Evolutionary conservation across 2,888 invertebrate species (phyloP).

Genomic region (Hedychridium roseum): DNA sequence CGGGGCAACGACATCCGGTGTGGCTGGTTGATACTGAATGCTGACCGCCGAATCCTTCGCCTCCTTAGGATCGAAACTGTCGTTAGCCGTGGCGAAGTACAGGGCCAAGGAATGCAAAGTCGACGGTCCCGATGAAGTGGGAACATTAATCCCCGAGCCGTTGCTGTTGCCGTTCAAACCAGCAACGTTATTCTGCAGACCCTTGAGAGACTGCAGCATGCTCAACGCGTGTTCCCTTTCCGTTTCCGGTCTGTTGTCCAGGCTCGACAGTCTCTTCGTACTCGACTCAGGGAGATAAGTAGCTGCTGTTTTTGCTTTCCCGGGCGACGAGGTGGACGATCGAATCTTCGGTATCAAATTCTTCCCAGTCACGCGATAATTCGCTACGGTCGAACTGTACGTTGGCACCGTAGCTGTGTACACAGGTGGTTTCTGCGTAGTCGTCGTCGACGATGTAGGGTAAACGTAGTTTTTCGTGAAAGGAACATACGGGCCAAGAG

Average conservation of each 20-base stretch:
- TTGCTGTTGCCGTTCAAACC: slow-evolving; percentile 60
- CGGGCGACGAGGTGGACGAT: slow-evolving; percentile 29
- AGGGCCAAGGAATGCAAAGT: slow-evolving; percentile 80
- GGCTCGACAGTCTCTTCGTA: slow-evolving; percentile 3
- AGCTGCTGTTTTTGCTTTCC: slow-evolving; percentile 37
- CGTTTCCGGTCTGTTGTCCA: slow-evolving; percentile 50
- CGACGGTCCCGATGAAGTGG: slow-evolving; percentile 79
- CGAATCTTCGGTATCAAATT: slow-evolving; percentile 33
- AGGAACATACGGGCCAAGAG: slow-evolving; percentile 55
- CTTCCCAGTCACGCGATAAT: slow-evolving; percentile 26
- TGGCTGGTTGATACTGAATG: slow-evolving; percentile 15
- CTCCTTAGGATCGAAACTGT: slow-evolving; percentile 60
- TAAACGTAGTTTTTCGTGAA: slow-evolving; percentile 58
- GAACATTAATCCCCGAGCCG: slow-evolving; percentile 73
- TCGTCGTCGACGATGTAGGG: slow-evolving; percentile 37
- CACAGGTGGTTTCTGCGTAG: slow-evolving; percentile 42
- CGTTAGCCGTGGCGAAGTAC: slow-evolving; percentile 79
- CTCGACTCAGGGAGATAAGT: slow-evolving; percentile 27
- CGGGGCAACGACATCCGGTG: slow-evolving; percentile 11
- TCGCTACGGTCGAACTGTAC: slow-evolving; percentile 30
- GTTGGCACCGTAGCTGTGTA: slow-evolving; percentile 55
- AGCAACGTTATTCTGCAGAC: slow-evolving; percentile 67
- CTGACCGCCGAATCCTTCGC: slow-evolving; percentile 40
- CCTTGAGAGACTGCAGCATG: slow-evolving; percentile 73
- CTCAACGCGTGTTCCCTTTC: slow-evolving; percentile 75